Evolutionary conservation across 2,797 vertebrate species (phyloP).

Genomic region (Hozukius guyotensis): DNA sequence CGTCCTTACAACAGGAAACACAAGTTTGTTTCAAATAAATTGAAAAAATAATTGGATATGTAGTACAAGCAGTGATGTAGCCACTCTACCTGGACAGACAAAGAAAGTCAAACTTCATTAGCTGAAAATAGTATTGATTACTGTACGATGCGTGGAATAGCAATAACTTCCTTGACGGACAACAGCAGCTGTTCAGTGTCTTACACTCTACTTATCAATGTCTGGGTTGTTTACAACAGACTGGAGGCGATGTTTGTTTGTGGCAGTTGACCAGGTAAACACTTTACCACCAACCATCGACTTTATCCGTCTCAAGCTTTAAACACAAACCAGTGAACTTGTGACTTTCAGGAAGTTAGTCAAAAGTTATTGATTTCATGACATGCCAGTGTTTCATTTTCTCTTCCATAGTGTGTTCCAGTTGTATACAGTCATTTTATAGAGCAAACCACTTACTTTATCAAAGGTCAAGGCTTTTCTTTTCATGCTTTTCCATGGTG

Average conservation of each 20-base stretch:
- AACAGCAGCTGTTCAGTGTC: conserved; percentile 12
- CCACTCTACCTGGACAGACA: neutral
- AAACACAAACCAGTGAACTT: neutral
- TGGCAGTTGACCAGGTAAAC: conserved; percentile 20
- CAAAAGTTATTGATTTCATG: neutral
- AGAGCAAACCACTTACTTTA: neutral
- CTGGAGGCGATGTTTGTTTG: neutral
- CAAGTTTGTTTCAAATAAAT: neutral
- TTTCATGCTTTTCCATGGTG: neutral
- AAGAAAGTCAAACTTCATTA: conserved; percentile 8
- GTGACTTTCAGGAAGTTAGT: neutral
- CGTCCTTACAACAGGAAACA: neutral
- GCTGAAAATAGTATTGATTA: neutral
- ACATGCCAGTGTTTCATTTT: neutral
- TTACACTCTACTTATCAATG: neutral
- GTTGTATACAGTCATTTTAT: neutral
- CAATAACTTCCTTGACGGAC: conserved; percentile 11
- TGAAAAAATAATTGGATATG: neutral
- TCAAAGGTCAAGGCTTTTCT: neutral
- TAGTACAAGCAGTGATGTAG: neutral
- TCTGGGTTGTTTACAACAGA: neutral
- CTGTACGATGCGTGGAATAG: neutral
- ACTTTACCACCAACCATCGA: neutral
- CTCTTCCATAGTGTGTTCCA: neutral
- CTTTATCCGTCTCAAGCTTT: neutral